phyloP scores from a whole-genome alignment of 2,888 invertebrate species.

The Stenodema calcarata region DNA sequence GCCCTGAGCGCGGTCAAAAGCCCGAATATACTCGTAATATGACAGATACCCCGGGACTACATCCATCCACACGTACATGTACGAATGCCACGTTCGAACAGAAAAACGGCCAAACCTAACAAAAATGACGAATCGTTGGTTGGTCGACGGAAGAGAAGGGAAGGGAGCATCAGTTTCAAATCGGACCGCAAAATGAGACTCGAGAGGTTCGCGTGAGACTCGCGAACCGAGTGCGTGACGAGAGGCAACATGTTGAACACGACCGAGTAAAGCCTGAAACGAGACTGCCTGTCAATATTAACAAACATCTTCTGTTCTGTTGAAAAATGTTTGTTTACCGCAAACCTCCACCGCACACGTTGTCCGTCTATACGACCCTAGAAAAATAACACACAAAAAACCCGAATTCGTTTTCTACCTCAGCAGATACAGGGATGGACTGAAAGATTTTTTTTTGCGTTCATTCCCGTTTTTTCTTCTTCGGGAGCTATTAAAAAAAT shows the following conservation, averaged over 20 bases:
- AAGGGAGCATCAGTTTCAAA: too few relatives aligned
- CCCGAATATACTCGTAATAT: too few relatives aligned
- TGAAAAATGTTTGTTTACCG: conserved; percentile 14
- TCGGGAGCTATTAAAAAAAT: not conserved
- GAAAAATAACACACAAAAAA: not conserved
- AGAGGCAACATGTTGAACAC: conserved; percentile 32
- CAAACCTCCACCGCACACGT: not conserved
- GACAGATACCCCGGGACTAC: too few relatives aligned
- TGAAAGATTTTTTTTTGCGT: not conserved
- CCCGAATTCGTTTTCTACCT: not conserved
- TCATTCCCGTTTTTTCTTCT: not conserved
- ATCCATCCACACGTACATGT: too few relatives aligned
- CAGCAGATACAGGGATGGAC: not conserved
- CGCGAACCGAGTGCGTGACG: conserved; percentile 29
- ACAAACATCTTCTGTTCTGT: not conserved
- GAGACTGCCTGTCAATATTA: conserved; percentile 6
- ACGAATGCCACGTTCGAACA: too few relatives aligned
- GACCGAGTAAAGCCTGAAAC: not conserved
- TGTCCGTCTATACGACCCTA: not conserved
- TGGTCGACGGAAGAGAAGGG: too few relatives aligned
- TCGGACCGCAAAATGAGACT: conserved; percentile 8
- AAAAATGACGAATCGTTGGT: too few relatives aligned
- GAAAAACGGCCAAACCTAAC: too few relatives aligned
- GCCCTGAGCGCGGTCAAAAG: too few relatives aligned
- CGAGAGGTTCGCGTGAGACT: conserved; percentile 36